A percentile compares a stretch with the other conserved stretches of the same genome.
Evolutionary conservation across 2,888 invertebrate species (phyloP).

Genomic region (Steinernema hermaphroditum): DNA sequence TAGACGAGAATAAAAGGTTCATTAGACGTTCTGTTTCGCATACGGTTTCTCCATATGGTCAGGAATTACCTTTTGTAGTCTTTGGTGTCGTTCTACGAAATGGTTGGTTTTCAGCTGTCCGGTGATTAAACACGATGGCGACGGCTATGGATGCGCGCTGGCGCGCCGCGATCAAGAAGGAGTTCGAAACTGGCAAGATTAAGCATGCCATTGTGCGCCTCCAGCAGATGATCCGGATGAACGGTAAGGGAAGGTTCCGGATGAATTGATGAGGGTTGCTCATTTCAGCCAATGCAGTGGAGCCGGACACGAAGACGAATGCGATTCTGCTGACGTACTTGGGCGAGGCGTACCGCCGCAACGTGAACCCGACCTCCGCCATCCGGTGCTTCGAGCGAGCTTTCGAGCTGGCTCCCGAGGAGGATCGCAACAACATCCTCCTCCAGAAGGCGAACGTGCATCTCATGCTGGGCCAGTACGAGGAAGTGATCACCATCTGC

Average conservation of each 20-base stretch:
- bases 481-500: constrained; percentile 32
- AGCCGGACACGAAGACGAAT: constrained; percentile 24
- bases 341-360: constrained; percentile 39
- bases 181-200: constrained; percentile 38
- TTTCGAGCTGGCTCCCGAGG: constrained; percentile 35
- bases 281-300: not conserved
- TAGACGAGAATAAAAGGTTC: constrained; percentile 26
- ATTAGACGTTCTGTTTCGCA: constrained; percentile 13
- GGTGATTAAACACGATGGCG: too few species aligned
- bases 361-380: constrained; percentile 37
- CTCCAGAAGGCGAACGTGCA: constrained; percentile 42
- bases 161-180: constrained; percentile 1
- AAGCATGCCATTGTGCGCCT: constrained; percentile 42
- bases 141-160: not conserved
- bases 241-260: not conserved
- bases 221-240: constrained; percentile 37
- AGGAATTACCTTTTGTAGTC: too few species aligned
- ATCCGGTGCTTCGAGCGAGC: constrained; percentile 40
- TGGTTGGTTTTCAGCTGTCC: too few species aligned
- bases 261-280: not conserved
- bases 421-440: constrained; percentile 29
- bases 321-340: constrained; percentile 39
- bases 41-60: not conserved
- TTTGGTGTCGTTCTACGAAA: too few species aligned
- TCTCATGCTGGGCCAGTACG: constrained; percentile 39